These are phyloP conservation scores for Rostratula benghalensis DNA, from an alignment of 2,113 vertebrate species.

Conservation along the genomic window DNA sequence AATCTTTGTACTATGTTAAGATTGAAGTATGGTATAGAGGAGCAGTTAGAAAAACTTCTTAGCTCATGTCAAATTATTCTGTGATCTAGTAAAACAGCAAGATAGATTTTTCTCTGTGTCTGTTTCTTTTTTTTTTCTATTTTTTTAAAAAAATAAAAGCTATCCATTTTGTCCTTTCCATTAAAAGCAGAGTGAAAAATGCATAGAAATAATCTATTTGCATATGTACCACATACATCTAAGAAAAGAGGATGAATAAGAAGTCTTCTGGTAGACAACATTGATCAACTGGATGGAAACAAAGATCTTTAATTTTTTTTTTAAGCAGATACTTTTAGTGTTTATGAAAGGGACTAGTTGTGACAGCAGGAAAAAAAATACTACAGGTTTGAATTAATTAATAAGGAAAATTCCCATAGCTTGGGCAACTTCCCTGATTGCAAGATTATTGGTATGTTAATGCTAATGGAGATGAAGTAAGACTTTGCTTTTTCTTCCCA, in stretches of 20 bases:
- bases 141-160: neutral
- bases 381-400: neutral
- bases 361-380: neutral
- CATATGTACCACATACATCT: neutral
- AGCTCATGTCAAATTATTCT: neutral
- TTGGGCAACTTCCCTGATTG: neutral
- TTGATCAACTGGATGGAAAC: neutral
- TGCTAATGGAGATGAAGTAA: neutral
- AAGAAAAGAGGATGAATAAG: slow-evolving; percentile 43
- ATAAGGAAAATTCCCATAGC: neutral
- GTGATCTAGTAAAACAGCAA: neutral
- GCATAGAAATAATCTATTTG: neutral
- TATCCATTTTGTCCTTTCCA: neutral
- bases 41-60: neutral
- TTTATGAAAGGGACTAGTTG: neutral
- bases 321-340: neutral
- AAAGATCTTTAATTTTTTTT: neutral
- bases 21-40: neutral
- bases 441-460: neutral
- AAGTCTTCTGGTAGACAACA: neutral
- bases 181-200: neutral
- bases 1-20: neutral
- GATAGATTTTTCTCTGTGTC: neutral
- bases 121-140: neutral
- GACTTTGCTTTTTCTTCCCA: neutral